These are phyloP conservation scores for Scolanthus callimorphus DNA, from an alignment of 92 coral and sea anemone genomes.

Conservation along the genomic window DNA sequence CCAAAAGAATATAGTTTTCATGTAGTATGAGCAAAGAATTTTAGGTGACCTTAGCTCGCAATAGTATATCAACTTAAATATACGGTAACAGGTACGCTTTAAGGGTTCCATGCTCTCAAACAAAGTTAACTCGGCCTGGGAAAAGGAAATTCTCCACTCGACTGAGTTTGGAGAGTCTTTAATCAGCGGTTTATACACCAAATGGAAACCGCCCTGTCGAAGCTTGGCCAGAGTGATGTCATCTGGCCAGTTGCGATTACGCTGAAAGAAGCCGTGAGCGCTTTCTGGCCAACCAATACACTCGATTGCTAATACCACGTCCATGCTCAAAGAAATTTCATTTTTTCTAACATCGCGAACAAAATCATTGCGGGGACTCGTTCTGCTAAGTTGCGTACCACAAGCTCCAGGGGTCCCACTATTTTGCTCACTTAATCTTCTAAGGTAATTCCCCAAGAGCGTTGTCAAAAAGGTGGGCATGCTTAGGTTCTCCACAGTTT, in stretches of 20 bases:
- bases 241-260: conserved; percentile 33
- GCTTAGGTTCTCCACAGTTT: too few relatives aligned
- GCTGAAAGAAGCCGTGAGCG: conserved; percentile 13
- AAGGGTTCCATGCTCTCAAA: background rate
- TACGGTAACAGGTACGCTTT: conserved; percentile 21
- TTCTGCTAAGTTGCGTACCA: too few relatives aligned
- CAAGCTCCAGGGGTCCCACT: too few relatives aligned
- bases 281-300: conserved; percentile 28
- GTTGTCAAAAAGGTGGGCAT: too few relatives aligned
- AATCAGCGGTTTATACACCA: conserved; percentile 35
- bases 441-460: too few relatives aligned
- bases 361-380: background rate
- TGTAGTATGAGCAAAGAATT: too few relatives aligned
- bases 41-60: conserved; percentile 15
- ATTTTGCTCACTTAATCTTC: too few relatives aligned
- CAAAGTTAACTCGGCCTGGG: conserved; percentile 30
- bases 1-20: conserved; percentile 49
- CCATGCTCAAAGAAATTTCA: background rate
- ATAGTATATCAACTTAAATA: conserved; percentile 16
- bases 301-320: conserved; percentile 36
- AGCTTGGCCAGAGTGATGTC: conserved; percentile 1
- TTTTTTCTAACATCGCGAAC: too few relatives aligned
- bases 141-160: conserved; percentile 57
- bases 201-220: conserved; percentile 6
- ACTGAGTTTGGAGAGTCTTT: conserved; percentile 21